These are phyloP conservation scores for Habroteleia sp. DNA, from an alignment of 2,888 invertebrate genomes.

Conservation along the genomic window DNA sequence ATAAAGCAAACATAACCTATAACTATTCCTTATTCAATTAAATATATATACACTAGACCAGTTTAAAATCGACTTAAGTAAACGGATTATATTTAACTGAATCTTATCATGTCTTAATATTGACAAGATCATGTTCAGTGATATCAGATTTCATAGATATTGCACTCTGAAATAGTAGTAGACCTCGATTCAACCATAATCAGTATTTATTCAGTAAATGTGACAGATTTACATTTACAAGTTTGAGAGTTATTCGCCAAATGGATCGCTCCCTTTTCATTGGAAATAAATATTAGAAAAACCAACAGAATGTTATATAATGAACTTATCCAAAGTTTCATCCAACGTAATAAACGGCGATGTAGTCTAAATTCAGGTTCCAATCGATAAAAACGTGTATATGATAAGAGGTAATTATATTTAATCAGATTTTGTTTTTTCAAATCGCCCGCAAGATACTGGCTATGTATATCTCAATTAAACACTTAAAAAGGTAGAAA, in stretches of 20 bases:
- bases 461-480: slow-evolving; percentile 39
- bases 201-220: slow-evolving; percentile 3
- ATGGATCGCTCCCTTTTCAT: background rate
- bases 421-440: slow-evolving; percentile 47
- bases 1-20: no score
- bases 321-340: slow-evolving; percentile 11
- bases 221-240: slow-evolving; percentile 13
- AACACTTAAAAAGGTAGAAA: slow-evolving; percentile 8
- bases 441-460: slow-evolving; percentile 21
- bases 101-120: slow-evolving; percentile 44
- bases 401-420: slow-evolving; percentile 39
- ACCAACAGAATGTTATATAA: slow-evolving; percentile 15
- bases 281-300: background rate
- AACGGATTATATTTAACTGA: slow-evolving; percentile 19
- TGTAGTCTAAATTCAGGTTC: slow-evolving; percentile 20
- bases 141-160: slow-evolving; percentile 54
- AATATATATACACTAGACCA: slow-evolving; percentile 11
- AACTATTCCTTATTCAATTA: no score
- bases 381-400: slow-evolving; percentile 10
- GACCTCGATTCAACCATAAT: slow-evolving; percentile 17
- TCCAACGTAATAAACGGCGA: slow-evolving; percentile 19
- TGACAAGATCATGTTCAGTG: slow-evolving; percentile 27
- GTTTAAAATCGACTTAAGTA: slow-evolving; percentile 2
- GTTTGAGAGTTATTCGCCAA: background rate
- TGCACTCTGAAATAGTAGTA: slow-evolving; percentile 24